Base-by-base conservation (phyloP, 2,888 invertebrate genomes). In the Fragum sueziense region DNA sequence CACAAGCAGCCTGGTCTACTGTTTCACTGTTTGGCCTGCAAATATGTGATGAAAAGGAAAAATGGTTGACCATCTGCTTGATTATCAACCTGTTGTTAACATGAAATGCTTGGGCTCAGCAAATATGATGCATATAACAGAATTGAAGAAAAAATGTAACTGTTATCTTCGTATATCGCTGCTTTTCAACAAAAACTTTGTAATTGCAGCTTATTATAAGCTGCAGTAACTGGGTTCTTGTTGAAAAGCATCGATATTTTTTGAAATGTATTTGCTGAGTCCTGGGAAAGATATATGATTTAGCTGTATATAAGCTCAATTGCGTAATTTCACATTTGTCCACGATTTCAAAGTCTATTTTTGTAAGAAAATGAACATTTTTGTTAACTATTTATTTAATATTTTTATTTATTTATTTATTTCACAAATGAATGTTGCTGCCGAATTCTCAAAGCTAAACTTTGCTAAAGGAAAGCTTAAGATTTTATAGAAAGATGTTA, bases 321-420 rank as follows among this genome's bases (percentile, higher is more conserved):
- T 47, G 17, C n/a, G 47, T 47, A 14, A 47, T 47, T 17, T 57
- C 57, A 33, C 33, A 61, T n/a, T 33, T 61, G 61, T 33, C 61
- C 61, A 33, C 31, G 33, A 27, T 47, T 71, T 57, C 34, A 78
- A 74, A 79, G 27, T 79, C 67, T 79, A 79, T 79, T 79, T 79
- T 79, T 79, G 70, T 79, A 74, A 74, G 34, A 61, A 61, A 61
- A 57, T 57, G 27, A 57, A 54, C n/a, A 67, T 41, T 31, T 52
- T 74, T 74, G 74, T 74, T 79, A 70, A 65, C 47, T 65, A 70
- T 79, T 79, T 70, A 70, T 74, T 77, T 73, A 54, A 61, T 70
- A 69, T 70, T 25, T 68, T 68, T 47, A 68, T 72, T 76, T 79
- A 79, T 74, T 80, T 79, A 79, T 79, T 82, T 79, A 79, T 82